A percentile compares a stretch with the other conserved stretches of the same genome.
Conservation (phyloP, 2,113 vertebrate genomes). For the Dolichallabes microphthalmus region DNA sequence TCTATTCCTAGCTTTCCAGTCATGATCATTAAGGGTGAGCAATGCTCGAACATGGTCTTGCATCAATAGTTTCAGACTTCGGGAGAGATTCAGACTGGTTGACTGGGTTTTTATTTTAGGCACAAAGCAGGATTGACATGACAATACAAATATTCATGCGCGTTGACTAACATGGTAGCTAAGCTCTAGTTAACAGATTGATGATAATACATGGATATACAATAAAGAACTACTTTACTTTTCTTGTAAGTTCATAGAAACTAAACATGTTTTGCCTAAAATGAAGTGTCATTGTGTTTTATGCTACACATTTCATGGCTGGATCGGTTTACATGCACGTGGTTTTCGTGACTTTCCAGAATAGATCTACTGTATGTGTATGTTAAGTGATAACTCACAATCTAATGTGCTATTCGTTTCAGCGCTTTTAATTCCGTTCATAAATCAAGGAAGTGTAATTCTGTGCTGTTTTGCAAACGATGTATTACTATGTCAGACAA, state of each 20-base stretch:
- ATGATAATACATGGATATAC: neutral
- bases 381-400: neutral
- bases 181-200: neutral
- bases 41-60: conserved; percentile 1
- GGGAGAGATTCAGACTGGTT: conserved; percentile 2
- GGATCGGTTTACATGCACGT: neutral
- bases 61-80: neutral
- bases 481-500: conserved; percentile 3
- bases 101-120: neutral
- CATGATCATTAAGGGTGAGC: neutral
- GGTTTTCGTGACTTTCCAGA: neutral
- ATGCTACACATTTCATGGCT: neutral
- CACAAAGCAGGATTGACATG: neutral
- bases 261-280: neutral
- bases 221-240: neutral
- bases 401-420: neutral
- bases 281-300: neutral
- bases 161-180: neutral
- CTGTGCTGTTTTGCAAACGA: neutral
- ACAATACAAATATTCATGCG: neutral
- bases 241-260: neutral
- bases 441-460: neutral
- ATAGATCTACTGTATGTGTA: neutral
- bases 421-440: neutral
- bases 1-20: conserved; percentile 5